Base-by-base conservation (phyloP, 1,140 invertebrate genomes). In the Ephestia elutella region DNA sequence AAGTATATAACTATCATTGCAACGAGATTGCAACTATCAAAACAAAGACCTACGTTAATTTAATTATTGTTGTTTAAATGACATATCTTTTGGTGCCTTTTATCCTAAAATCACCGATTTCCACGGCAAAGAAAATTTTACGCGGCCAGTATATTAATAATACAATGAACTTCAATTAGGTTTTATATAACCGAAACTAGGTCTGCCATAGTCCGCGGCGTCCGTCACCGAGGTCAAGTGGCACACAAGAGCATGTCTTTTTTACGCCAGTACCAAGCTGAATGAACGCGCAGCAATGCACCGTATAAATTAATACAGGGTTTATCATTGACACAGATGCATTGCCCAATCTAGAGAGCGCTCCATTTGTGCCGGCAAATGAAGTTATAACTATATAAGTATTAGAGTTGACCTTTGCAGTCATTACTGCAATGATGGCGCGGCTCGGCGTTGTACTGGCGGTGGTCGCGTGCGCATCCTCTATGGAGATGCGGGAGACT, bases 321-420 rank as follows among this genome's bases (percentile, higher is more conserved):
- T 83, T 85, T 84, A 82, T 85, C 77, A 83, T 78, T 84, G 86
- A 75, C 83, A 87, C 85, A 85, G 82, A 87, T 82, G 86, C 80
- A 80, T 87, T 87, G 75, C 82, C 59, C 79, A 86, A 87, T 83
- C 68, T 75, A 70, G 78, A 77, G 69, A 82, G 80, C 72, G 78
- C 71, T 69, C 61, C 78, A 75, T 79, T 79, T 75, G 81, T 85
- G 81, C 76, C 83, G 80, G 76, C 71, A 76, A 70, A 71, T 76
- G 60, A 68, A 82, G 65, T 72, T 78, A 76, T 70, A 62, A 72
- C 78, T 87, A 86, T 87, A 87, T 85, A 87, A 87, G 65, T 66
- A 61, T 63, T 72, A 60, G 56, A 59, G 49, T 71, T 78, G 77
- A 80, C 76, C 75, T 82, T 77, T 72, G 65, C 65, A 63, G 70